These are phyloP conservation scores for Tetragnatha montana DNA, from an alignment of 2,888 invertebrate species.

Conservation along the genomic window DNA sequence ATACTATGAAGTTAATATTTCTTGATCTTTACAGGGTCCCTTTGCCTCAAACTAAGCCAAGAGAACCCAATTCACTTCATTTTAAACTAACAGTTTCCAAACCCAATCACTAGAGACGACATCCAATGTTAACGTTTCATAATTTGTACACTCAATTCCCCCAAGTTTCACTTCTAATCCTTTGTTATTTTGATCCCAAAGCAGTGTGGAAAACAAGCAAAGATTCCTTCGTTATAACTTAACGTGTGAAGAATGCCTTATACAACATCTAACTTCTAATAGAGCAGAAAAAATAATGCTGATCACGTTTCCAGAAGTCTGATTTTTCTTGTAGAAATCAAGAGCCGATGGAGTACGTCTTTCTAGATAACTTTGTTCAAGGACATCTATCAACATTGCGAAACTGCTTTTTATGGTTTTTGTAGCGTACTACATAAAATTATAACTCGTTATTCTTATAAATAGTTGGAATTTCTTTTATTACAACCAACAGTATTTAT, in stretches of 20 bases:
- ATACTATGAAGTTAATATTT: too few species aligned
- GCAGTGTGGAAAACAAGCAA: slow-evolving; percentile 22
- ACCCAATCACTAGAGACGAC: not conserved
- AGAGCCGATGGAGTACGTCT: slow-evolving; percentile 17
- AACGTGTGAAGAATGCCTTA: slow-evolving; percentile 52
- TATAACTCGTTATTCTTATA: too few species aligned
- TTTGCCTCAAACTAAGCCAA: too few species aligned
- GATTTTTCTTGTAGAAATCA: slow-evolving; percentile 30
- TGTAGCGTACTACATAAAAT: too few species aligned
- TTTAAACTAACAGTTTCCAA: too few species aligned
- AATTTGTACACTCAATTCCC: not conserved
- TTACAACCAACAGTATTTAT: too few species aligned
- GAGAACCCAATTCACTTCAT: too few species aligned
- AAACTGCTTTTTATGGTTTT: too few species aligned
- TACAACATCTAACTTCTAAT: not conserved
- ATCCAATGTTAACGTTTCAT: not conserved
- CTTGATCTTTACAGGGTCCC: too few species aligned
- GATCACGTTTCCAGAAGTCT: slow-evolving; percentile 37
- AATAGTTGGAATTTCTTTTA: too few species aligned
- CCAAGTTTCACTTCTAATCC: not conserved
- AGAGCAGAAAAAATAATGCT: slow-evolving; percentile 22
- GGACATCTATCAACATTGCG: not conserved
- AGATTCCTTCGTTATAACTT: slow-evolving; percentile 54
- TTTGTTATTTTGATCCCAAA: slow-evolving; percentile 3
- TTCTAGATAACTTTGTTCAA: not conserved